Percentiles rank a stretch among this genome's conserved stretches.
These are phyloP conservation scores for Epizoanthus illoricatus DNA, from an alignment of 92 coral and sea anemone genomes.

Conservation along the genomic window DNA sequence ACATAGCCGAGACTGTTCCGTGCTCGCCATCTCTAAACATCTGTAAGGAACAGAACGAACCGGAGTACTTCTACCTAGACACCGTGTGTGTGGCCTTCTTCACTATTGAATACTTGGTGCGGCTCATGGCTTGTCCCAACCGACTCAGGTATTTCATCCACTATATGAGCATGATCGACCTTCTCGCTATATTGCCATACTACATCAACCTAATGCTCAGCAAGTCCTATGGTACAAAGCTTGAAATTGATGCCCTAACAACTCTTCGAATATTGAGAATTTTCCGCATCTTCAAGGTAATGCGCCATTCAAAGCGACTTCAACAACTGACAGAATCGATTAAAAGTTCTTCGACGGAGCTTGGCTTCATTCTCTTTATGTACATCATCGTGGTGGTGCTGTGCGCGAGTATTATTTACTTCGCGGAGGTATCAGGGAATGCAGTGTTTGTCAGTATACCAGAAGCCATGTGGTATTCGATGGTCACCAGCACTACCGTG, in stretches of 20 bases:
- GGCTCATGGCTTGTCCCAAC: slow-evolving; percentile 58
- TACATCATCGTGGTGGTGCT: slow-evolving; percentile 70
- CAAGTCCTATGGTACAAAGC: slow-evolving; percentile 31
- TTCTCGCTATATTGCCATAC: slow-evolving; percentile 74
- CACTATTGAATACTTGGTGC: slow-evolving; percentile 63
- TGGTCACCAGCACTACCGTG: slow-evolving; percentile 79
- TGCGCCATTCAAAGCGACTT: slow-evolving; percentile 73
- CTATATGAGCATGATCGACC: slow-evolving; percentile 74
- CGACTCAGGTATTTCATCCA: slow-evolving; percentile 53
- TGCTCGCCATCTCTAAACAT: slow-evolving; percentile 45
- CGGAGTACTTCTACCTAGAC: slow-evolving; percentile 64
- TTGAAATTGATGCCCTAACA: slow-evolving; percentile 64
- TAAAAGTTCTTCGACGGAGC: slow-evolving; percentile 73
- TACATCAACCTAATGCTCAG: slow-evolving; percentile 61
- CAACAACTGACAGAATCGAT: slow-evolving; percentile 60
- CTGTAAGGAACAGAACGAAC: slow-evolving; percentile 63
- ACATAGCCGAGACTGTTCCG: slow-evolving; percentile 68
- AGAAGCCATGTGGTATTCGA: slow-evolving; percentile 94
- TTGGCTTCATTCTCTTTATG: slow-evolving; percentile 65
- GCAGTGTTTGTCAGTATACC: slow-evolving; percentile 78
- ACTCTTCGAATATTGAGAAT: slow-evolving; percentile 68
- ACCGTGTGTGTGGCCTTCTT: slow-evolving; percentile 70
- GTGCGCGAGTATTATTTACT: slow-evolving; percentile 74
- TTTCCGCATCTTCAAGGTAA: slow-evolving; percentile 76
- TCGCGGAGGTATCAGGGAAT: slow-evolving; percentile 68